These are phyloP conservation scores for Stomatorhinus ivindoensis DNA, from an alignment of 2,113 vertebrate species.

Conservation along the genomic window DNA sequence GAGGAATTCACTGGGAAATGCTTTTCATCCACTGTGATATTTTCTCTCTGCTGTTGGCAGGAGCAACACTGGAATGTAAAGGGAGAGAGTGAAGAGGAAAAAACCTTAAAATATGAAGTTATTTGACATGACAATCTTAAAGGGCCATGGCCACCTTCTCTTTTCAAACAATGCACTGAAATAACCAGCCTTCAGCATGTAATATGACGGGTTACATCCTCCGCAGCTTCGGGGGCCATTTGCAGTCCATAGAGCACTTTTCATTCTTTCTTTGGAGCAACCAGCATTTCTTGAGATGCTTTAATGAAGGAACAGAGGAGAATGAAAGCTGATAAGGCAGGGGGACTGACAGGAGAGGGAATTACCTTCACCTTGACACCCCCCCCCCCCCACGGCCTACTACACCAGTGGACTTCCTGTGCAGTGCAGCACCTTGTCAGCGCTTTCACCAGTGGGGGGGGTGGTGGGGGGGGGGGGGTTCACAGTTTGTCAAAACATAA, in stretches of 20 bases:
- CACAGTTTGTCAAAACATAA: background rate
- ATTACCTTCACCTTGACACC: background rate
- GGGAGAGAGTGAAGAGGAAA: background rate
- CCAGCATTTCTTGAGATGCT: background rate
- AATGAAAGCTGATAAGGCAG: background rate
- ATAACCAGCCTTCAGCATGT: background rate
- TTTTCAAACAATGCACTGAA: background rate
- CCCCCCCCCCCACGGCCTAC: background rate
- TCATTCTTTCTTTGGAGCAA: background rate
- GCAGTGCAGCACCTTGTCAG: background rate
- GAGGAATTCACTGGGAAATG: conserved; percentile 29
- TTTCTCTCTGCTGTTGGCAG: conserved; percentile 12
- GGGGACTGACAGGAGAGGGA: background rate
- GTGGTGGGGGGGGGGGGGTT: too few species aligned
- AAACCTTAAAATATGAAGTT: conserved; percentile 9
- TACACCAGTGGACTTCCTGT: background rate
- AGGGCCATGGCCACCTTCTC: background rate
- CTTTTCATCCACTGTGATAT: conserved; percentile 20
- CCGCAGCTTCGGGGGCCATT: background rate
- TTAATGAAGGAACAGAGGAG: background rate
- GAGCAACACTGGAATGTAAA: conserved; percentile 14
- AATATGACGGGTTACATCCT: background rate
- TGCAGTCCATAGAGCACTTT: background rate
- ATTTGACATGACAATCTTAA: conserved; percentile 16
- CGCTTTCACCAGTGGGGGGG: background rate